Evolutionary conservation across 2,888 invertebrate genomes (phyloP).

Genomic region (Pyrrhia umbra): DNA sequence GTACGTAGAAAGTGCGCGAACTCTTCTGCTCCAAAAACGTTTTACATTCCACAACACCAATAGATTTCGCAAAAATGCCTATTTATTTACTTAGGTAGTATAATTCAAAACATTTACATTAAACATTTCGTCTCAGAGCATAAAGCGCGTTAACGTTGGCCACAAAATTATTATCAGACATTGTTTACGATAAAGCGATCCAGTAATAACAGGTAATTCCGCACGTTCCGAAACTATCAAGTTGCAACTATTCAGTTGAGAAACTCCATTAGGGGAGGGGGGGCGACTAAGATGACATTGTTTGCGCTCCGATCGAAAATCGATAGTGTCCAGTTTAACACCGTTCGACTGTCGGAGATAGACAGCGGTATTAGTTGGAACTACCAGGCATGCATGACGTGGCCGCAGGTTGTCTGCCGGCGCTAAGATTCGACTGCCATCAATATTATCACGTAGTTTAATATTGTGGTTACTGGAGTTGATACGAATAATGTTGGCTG

Average conservation of each 20-base stretch:
- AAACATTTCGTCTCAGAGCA: neutral
- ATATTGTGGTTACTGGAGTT: neutral
- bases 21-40: slow-evolving; percentile 22
- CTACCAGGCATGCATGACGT: slow-evolving; percentile 34
- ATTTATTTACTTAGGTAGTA: neutral
- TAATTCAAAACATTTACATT: neutral
- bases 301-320: slow-evolving; percentile 68
- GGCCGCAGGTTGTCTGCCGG: slow-evolving; percentile 10
- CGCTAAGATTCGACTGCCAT: slow-evolving; percentile 12
- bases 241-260: slow-evolving; percentile 63
- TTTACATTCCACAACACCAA: slow-evolving; percentile 32
- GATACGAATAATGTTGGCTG: neutral
- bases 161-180: slow-evolving; percentile 29
- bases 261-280: slow-evolving; percentile 68
- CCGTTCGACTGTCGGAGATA: slow-evolving; percentile 34
- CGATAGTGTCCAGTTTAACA: slow-evolving; percentile 62
- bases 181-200: slow-evolving; percentile 45
- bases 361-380: slow-evolving; percentile 16
- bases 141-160: slow-evolving; percentile 21
- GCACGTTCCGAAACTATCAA: slow-evolving; percentile 57
- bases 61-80: slow-evolving; percentile 10
- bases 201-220: slow-evolving; percentile 49
- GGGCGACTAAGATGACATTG: slow-evolving; percentile 66
- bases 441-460: neutral
- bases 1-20: slow-evolving; percentile 22